These are phyloP conservation scores for Agrochola lychnidis DNA, from an alignment of 2,888 invertebrate species.

Conservation along the genomic window DNA sequence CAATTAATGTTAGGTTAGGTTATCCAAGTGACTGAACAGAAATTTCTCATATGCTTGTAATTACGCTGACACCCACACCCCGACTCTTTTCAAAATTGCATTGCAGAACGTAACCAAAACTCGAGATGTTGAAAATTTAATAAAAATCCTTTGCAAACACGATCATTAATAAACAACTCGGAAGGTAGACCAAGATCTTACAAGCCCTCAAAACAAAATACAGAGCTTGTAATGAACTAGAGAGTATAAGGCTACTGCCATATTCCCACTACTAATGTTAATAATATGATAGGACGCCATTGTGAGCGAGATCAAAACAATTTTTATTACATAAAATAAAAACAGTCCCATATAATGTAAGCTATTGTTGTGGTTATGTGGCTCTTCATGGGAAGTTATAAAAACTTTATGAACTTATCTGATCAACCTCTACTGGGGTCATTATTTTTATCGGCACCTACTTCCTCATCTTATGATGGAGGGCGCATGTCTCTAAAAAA, in stretches of 20 bases:
- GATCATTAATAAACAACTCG: too few relatives aligned
- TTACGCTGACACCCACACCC: too few relatives aligned
- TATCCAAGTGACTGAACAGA: too few relatives aligned
- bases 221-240: not conserved
- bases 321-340: constrained; percentile 59
- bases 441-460: constrained; percentile 1
- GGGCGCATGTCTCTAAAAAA: not conserved
- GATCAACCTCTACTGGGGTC: constrained; percentile 10
- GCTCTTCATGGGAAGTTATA: constrained; percentile 41
- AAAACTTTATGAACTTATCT: constrained; percentile 12
- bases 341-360: constrained; percentile 36
- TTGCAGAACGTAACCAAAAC: too few relatives aligned
- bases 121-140: too few relatives aligned
- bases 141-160: too few relatives aligned
- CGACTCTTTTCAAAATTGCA: too few relatives aligned
- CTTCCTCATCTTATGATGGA: too few relatives aligned
- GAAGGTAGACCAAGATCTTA: not conserved
- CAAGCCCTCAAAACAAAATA: not conserved
- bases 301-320: constrained; percentile 46
- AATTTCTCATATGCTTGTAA: too few relatives aligned
- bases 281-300: constrained; percentile 38
- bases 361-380: constrained; percentile 45
- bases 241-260: not conserved
- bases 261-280: constrained; percentile 23
- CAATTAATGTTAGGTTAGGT: too few relatives aligned